These are phyloP conservation scores for Sylvia borin DNA, from an alignment of 2,797 vertebrate genomes.

Conservation along the genomic window DNA sequence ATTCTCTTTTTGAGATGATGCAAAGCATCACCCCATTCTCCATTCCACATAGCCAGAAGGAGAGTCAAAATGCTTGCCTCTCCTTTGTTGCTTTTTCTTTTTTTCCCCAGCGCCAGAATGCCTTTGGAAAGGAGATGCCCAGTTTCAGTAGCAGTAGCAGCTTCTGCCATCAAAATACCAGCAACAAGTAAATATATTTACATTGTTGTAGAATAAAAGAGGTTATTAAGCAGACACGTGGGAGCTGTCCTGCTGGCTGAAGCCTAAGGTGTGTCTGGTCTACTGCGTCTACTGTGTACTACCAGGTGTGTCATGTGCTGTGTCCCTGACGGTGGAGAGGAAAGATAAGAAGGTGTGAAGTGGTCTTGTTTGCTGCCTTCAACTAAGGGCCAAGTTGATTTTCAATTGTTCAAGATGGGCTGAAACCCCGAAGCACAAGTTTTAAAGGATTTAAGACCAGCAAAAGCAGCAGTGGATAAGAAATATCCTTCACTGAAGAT, in stretches of 20 bases:
- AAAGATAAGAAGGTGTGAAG: background rate
- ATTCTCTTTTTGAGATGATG: background rate
- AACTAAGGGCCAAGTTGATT: background rate
- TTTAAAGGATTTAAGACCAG: background rate
- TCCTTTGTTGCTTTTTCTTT: background rate
- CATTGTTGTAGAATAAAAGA: background rate
- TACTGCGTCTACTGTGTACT: background rate
- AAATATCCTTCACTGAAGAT: background rate
- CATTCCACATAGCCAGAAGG: conserved; percentile 22
- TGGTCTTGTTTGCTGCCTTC: background rate
- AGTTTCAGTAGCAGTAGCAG: background rate
- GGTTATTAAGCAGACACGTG: background rate
- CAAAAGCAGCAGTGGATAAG: background rate
- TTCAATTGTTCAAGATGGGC: background rate
- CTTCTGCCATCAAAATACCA: conserved; percentile 8
- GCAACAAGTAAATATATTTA: conserved; percentile 22
- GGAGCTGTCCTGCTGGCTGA: background rate
- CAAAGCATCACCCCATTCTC: background rate
- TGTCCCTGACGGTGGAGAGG: background rate
- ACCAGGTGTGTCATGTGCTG: background rate
- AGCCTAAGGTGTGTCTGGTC: background rate
- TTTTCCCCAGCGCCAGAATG: background rate
- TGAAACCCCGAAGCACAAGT: background rate
- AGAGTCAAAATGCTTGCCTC: background rate
- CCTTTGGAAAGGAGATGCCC: conserved; percentile 24